phyloP scores from a whole-genome alignment of 2,113 vertebrate genomes.

The Rafetus swinhoei region DNA sequence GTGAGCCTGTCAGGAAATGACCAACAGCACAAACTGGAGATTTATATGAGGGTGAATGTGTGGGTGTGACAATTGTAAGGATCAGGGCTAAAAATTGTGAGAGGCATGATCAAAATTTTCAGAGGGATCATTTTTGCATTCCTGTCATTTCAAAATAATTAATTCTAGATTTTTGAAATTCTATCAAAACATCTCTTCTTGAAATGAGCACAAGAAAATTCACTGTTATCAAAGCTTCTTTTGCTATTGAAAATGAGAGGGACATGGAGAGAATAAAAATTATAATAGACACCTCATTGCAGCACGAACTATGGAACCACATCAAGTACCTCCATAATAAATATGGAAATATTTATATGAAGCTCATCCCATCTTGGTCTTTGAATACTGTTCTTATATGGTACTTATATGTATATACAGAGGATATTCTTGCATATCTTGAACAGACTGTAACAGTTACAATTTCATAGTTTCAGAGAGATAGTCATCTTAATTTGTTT shows the following conservation, averaged over 20 bases:
- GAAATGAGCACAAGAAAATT: neutral
- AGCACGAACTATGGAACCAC: neutral
- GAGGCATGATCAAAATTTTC: neutral
- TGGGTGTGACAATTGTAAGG: neutral
- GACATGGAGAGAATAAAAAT: neutral
- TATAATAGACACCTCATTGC: neutral
- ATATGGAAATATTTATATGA: neutral
- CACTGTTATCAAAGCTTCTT: neutral
- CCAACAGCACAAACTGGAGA: neutral
- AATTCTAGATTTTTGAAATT: neutral
- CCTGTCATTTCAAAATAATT: neutral
- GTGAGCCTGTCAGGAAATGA: neutral
- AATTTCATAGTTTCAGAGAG: neutral
- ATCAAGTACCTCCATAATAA: neutral
- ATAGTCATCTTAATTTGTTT: no score
- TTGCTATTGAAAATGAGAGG: neutral
- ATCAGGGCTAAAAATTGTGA: neutral
- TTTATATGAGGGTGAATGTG: neutral
- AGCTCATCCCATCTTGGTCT: neutral
- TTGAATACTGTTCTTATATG: neutral
- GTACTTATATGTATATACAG: neutral
- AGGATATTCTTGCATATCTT: neutral
- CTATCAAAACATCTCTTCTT: neutral
- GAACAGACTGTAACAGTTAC: neutral
- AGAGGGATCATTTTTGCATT: neutral